Conservation (phyloP, 1,140 invertebrate genomes). For the Heliconius congener region DNA sequence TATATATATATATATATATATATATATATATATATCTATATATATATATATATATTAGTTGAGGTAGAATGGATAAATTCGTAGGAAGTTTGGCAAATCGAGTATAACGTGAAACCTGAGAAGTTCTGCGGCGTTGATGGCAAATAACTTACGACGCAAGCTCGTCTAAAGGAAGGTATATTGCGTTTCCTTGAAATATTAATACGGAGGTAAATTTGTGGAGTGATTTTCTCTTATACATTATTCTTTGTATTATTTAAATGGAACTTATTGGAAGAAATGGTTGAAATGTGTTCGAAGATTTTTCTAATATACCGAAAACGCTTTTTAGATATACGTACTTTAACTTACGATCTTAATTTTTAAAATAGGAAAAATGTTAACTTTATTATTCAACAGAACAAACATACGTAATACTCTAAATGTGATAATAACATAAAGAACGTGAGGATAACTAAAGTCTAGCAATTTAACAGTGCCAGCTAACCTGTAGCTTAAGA, state of each 20-base stretch:
- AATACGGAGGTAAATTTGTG: neutral
- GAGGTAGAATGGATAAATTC: slow-evolving; percentile 13
- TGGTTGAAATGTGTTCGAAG: no score
- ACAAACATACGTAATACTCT: neutral
- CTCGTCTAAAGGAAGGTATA: slow-evolving; percentile 7
- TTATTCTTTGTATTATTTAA: neutral
- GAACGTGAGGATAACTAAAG: slow-evolving; percentile 1
- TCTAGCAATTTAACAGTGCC: slow-evolving; percentile 9
- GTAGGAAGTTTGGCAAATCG: slow-evolving; percentile 14
- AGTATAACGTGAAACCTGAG: slow-evolving; percentile 1
- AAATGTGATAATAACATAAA: neutral
- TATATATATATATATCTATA: no score
- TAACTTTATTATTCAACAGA: neutral
- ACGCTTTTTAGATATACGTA: no score
- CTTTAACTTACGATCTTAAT: neutral
- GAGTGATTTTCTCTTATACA: neutral
- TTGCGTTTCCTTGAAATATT: slow-evolving; percentile 8
- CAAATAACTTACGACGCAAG: slow-evolving; percentile 19
- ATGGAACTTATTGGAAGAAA: no score
- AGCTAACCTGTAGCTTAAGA: slow-evolving; percentile 13
- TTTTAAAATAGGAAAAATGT: neutral
- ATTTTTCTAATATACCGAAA: no score
- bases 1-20: no score
- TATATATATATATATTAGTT: no score
- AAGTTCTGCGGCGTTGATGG: slow-evolving; percentile 17